Conservation (phyloP, 1,140 invertebrate species). For the Drosophila fuyamai region DNA sequence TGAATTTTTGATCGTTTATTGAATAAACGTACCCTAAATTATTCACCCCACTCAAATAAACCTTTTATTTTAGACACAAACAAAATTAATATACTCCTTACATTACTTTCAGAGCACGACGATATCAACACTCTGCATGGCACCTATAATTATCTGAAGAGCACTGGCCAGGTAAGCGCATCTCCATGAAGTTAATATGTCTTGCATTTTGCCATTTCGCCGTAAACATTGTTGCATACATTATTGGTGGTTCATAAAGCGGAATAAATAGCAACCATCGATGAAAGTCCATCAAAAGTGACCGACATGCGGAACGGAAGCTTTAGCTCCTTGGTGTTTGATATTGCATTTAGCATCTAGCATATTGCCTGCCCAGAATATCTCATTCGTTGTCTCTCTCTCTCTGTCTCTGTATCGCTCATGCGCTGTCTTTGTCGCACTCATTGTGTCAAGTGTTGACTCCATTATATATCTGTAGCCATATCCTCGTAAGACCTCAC, state of each 20-base stretch:
- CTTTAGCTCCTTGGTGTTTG: conserved; percentile 74
- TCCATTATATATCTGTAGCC: conserved; percentile 41
- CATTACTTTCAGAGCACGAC: conserved; percentile 68
- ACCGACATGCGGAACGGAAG: conserved; percentile 29
- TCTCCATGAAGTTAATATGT: conserved; percentile 25
- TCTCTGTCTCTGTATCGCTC: conserved; percentile 18
- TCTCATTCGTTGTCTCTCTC: conserved; percentile 26
- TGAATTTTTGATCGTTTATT: too few species aligned
- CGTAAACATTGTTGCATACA: conserved; percentile 70
- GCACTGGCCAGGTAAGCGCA: conserved; percentile 81
- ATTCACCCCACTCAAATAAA: too few species aligned
- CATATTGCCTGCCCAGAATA: conserved; percentile 36
- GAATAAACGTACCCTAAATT: too few species aligned
- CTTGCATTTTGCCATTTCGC: conserved; percentile 33
- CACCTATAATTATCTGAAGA: conserved; percentile 82
- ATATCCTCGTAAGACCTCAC: conserved; percentile 18
- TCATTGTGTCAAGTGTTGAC: conserved; percentile 19
- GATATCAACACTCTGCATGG: conserved; percentile 82
- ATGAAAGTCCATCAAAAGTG: conserved; percentile 40
- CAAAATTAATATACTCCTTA: too few species aligned
- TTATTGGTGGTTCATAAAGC: conserved; percentile 58
- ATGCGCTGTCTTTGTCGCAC: conserved; percentile 22
- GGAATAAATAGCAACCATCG: conserved; percentile 28
- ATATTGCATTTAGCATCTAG: conserved; percentile 53
- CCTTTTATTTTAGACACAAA: too few species aligned